Evolutionary conservation across 2,888 invertebrate species (phyloP).

Genomic region (Erebia palarica): DNA sequence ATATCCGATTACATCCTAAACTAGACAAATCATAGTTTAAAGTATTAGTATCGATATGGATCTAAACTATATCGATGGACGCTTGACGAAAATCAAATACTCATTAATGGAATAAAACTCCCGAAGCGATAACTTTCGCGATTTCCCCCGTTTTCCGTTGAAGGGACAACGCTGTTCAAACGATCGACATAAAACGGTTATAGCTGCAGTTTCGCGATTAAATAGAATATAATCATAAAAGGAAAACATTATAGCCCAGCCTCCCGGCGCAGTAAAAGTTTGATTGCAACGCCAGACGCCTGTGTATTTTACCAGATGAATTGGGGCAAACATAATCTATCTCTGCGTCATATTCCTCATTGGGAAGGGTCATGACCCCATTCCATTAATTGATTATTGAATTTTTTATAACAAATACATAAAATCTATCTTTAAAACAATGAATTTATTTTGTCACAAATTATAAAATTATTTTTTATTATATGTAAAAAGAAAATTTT

Average conservation of each 20-base stretch:
- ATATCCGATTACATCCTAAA: too few species aligned
- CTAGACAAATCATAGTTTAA: too few species aligned
- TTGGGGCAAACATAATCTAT: conserved; percentile 3
- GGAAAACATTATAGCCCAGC: conserved; percentile 46
- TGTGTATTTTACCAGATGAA: conserved; percentile 43
- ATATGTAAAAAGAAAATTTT: too few species aligned
- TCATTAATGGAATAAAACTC: neutral
- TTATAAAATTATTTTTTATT: too few species aligned
- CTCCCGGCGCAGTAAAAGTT: conserved; percentile 47
- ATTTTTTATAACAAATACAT: too few species aligned
- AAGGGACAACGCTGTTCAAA: conserved; percentile 42
- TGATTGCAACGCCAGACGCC: conserved; percentile 53
- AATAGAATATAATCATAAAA: conserved; percentile 61
- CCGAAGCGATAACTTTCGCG: neutral
- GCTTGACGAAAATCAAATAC: too few species aligned
- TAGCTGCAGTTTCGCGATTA: conserved; percentile 54
- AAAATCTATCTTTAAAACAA: too few species aligned
- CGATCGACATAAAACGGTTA: conserved; percentile 54
- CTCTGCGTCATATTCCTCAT: neutral
- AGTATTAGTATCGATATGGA: too few species aligned
- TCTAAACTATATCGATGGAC: too few species aligned
- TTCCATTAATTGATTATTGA: too few species aligned
- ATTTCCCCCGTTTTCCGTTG: conserved; percentile 6
- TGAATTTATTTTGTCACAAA: too few species aligned
- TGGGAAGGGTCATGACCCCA: too few species aligned